These are phyloP conservation scores for Callionymus lyra DNA, from an alignment of 2,113 vertebrate species.

Conservation along the genomic window DNA sequence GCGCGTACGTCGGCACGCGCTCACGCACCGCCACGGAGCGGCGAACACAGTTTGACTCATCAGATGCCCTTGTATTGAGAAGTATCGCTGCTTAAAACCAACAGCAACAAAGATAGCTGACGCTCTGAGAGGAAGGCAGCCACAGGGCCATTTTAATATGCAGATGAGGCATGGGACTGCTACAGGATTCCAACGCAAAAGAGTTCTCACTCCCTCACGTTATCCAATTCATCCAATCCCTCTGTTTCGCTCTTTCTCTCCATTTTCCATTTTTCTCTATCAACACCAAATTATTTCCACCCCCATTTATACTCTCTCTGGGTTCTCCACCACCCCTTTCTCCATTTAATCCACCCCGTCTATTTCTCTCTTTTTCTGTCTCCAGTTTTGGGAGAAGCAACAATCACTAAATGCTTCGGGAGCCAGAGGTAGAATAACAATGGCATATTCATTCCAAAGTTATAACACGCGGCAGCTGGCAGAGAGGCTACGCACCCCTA, in stretches of 20 bases:
- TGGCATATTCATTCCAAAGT: constrained; percentile 25
- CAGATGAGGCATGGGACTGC: constrained; percentile 46
- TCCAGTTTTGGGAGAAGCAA: constrained; percentile 32
- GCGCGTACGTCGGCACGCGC: constrained; percentile 16
- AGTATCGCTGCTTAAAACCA: constrained; percentile 43
- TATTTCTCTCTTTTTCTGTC: constrained; percentile 2
- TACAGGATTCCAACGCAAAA: constrained; percentile 33
- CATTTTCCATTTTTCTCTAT: constrained; percentile 11
- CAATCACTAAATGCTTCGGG: constrained; percentile 36
- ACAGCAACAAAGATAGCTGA: constrained; percentile 49
- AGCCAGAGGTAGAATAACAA: constrained; percentile 49
- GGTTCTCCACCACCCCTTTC: constrained; percentile 18
- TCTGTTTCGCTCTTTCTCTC: constrained; percentile 5
- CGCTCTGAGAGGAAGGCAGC: constrained; percentile 45
- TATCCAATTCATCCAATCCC: constrained; percentile 16
- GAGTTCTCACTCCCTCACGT: constrained; percentile 16
- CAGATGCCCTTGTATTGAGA: constrained; percentile 47
- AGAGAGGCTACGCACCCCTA: constrained; percentile 17
- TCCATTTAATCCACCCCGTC: constrained; percentile 24
- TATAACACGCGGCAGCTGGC: constrained; percentile 33
- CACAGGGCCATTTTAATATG: constrained; percentile 56
- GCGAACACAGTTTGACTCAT: constrained; percentile 36
- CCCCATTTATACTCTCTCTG: constrained; percentile 5
- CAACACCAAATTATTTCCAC: constrained; percentile 27
- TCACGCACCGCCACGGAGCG: constrained; percentile 9